Percentiles rank a stretch among this genome's conserved stretches.
Conservation (phyloP, 2,797 vertebrate genomes). For the Characodon lateralis region DNA sequence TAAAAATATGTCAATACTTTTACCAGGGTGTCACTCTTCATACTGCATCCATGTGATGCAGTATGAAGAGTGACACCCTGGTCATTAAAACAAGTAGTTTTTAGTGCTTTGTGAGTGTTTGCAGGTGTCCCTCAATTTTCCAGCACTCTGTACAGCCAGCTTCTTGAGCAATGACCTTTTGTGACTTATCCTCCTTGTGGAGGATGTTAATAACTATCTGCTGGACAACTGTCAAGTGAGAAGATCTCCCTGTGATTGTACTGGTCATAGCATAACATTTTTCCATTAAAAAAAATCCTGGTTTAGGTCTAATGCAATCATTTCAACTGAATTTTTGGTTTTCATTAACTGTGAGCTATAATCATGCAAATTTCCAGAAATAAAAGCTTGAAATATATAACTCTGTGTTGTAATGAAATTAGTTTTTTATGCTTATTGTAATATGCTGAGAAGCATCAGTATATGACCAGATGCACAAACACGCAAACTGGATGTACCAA, state of each 20-base stretch:
- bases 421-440: neutral
- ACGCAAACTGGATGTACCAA: conserved; percentile 78
- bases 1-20: neutral
- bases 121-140: too few relatives aligned
- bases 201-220: neutral
- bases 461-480: neutral
- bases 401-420: neutral
- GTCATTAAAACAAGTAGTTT: neutral
- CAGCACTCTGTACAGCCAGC: neutral
- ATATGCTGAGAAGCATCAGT: neutral
- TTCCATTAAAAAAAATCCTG: neutral
- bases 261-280: neutral
- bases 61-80: neutral
- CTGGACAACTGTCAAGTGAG: neutral
- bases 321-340: neutral
- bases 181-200: neutral
- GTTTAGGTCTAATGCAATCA: neutral
- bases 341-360: neutral
- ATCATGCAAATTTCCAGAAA: neutral
- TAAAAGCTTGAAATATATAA: neutral
- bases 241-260: neutral
- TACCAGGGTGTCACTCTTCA: neutral
- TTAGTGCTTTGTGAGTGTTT: neutral
- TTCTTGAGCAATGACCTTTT: neutral
- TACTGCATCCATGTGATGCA: neutral